Conservation (phyloP, 2,888 invertebrate genomes). For the Diaprepes abbreviatus region DNA sequence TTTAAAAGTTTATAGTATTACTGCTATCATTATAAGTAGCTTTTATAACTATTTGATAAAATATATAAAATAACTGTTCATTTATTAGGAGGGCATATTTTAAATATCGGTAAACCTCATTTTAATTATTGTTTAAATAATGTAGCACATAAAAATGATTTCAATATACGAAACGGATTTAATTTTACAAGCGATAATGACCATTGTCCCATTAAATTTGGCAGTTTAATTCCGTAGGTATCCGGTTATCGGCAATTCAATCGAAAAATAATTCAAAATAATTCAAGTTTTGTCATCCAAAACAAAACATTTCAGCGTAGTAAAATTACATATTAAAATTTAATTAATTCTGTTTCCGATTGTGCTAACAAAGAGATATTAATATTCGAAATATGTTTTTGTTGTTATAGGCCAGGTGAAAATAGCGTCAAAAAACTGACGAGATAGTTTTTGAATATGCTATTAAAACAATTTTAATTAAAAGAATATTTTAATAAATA, state of each 20-base stretch:
- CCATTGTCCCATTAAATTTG: constrained; percentile 54
- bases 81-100: constrained; percentile 21
- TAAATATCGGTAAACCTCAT: constrained; percentile 16
- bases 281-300: constrained; percentile 54
- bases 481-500: no score
- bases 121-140: constrained; percentile 39
- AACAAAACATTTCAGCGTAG: constrained; percentile 41
- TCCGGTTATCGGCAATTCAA: constrained; percentile 53
- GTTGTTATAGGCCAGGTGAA: not conserved
- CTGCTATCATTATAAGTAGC: no score
- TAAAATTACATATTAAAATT: constrained; percentile 55
- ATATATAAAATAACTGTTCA: no score
- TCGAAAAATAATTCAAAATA: constrained; percentile 58
- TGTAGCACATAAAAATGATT: constrained; percentile 39
- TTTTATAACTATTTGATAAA: no score
- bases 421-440: not conserved
- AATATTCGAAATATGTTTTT: constrained; percentile 31
- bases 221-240: constrained; percentile 53
- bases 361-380: constrained; percentile 37
- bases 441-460: no score
- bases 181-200: constrained; percentile 54
- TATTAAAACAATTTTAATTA: no score
- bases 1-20: no score
- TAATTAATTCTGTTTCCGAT: constrained; percentile 51
- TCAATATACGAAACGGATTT: constrained; percentile 49